Evolutionary conservation across 92 coral and sea anemone genomes (phyloP).

Genomic region (Porites lobata): DNA sequence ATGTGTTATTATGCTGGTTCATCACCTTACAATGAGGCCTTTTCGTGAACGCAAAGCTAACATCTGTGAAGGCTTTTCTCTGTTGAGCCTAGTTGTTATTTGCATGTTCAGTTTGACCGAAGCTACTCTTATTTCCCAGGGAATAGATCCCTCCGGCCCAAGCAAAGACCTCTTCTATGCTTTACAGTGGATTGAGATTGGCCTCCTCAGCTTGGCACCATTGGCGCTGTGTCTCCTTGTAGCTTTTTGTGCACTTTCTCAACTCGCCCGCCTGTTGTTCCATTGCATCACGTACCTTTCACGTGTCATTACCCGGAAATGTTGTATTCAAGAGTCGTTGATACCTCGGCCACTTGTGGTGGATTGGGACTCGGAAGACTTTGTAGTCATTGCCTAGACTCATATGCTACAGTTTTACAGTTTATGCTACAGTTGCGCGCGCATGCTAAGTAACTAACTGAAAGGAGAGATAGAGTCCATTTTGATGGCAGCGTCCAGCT

Average conservation of each 20-base stretch:
- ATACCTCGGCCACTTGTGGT: neutral
- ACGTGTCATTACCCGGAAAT: neutral
- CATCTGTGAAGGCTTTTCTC: conserved; percentile 52
- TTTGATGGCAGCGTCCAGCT: too few relatives aligned
- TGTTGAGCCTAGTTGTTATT: neutral
- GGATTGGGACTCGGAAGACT: neutral
- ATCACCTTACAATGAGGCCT: conserved; percentile 28
- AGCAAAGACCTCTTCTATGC: neutral
- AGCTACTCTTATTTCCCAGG: conserved; percentile 40
- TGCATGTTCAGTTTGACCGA: conserved; percentile 40
- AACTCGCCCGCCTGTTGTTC: neutral
- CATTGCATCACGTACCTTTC: neutral
- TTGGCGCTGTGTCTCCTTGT: neutral
- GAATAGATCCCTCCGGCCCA: conserved; percentile 48
- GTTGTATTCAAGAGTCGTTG: neutral
- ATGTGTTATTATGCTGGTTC: conserved; percentile 48
- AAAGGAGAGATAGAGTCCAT: too few relatives aligned
- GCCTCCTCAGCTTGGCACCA: neutral
- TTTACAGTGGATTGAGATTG: conserved; percentile 44
- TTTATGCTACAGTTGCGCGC: too few relatives aligned
- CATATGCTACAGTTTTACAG: too few relatives aligned
- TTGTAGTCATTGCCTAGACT: too few relatives aligned
- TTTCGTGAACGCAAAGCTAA: conserved; percentile 40
- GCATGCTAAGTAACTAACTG: too few relatives aligned
- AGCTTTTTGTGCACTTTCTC: neutral